These are phyloP conservation scores for Epinephelus awoara DNA, from an alignment of 2,797 vertebrate species.

Conservation along the genomic window DNA sequence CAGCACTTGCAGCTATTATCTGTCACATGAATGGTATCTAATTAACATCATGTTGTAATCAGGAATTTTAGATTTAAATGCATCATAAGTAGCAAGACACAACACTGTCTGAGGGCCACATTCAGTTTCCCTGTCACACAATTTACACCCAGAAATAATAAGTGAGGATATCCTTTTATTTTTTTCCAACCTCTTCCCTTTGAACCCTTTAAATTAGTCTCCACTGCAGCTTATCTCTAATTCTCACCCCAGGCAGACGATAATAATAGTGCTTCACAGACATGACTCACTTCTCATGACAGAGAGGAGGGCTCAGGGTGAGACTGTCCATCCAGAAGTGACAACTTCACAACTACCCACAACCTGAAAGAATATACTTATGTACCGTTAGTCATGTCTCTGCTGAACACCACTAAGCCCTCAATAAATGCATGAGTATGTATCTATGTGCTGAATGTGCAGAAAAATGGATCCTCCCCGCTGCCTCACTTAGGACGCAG, in stretches of 20 bases:
- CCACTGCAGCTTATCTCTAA: conserved; percentile 61
- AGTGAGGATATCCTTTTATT: conserved; percentile 9
- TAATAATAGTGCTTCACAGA: conserved; percentile 77
- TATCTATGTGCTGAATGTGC: conserved; percentile 64
- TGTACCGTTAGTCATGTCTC: conserved; percentile 71
- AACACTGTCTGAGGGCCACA: background rate
- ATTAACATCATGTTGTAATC: background rate
- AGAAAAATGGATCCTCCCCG: conserved; percentile 24
- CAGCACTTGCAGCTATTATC: background rate
- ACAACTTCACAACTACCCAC: conserved; percentile 67
- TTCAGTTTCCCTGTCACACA: conserved; percentile 6
- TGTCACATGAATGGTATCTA: background rate
- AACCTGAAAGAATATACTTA: conserved; percentile 64
- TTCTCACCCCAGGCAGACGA: conserved; percentile 54
- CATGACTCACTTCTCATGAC: conserved; percentile 75
- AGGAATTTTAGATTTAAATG: background rate
- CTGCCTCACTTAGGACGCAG: background rate
- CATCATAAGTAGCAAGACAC: background rate
- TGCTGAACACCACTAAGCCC: conserved; percentile 60
- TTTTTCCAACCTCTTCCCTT: conserved; percentile 16
- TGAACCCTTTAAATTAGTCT: conserved; percentile 49
- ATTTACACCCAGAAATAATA: conserved; percentile 17
- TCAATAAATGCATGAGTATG: conserved; percentile 38
- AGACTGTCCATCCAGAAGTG: conserved; percentile 67
- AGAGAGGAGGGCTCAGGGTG: conserved; percentile 46